A percentile compares a stretch with the other conserved stretches of the same genome.
phyloP scores from a whole-genome alignment of 2,888 invertebrate genomes.

The Patella pellucida region DNA sequence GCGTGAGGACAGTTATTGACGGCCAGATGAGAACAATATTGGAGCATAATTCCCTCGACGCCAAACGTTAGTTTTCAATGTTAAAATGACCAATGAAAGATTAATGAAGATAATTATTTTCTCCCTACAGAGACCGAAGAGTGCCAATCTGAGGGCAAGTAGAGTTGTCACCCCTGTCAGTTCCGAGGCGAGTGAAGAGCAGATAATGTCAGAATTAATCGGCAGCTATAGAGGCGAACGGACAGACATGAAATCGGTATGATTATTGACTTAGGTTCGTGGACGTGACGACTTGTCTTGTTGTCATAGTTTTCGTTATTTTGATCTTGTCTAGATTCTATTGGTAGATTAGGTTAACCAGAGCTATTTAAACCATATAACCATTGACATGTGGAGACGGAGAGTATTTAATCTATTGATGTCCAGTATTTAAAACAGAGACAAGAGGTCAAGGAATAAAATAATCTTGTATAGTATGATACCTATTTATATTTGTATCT shows the following conservation, averaged over 20 bases:
- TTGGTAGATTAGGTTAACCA: no score
- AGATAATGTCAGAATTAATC: not conserved
- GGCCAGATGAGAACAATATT: not conserved
- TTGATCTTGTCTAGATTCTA: no score
- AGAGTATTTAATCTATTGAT: no score
- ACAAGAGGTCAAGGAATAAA: no score
- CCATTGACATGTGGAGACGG: no score
- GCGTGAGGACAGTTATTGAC: not conserved
- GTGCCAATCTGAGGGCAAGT: conserved; percentile 22
- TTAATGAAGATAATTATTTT: conserved; percentile 38
- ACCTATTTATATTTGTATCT: no score
- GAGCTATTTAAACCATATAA: no score
- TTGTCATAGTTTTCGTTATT: no score
- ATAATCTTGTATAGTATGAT: no score
- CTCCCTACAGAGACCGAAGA: conserved; percentile 28
- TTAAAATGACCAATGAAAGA: conserved; percentile 33
- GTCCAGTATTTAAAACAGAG: no score
- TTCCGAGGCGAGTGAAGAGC: not conserved
- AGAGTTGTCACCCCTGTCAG: conserved; percentile 26
- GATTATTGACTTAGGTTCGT: not conserved
- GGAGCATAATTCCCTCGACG: conserved; percentile 22
- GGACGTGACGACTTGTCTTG: no score
- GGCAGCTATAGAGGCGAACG: not conserved
- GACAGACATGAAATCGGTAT: not conserved
- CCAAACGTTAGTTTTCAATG: conserved; percentile 27